phyloP scores from a whole-genome alignment of 2,797 vertebrate species.

The Parambassis ranga region DNA sequence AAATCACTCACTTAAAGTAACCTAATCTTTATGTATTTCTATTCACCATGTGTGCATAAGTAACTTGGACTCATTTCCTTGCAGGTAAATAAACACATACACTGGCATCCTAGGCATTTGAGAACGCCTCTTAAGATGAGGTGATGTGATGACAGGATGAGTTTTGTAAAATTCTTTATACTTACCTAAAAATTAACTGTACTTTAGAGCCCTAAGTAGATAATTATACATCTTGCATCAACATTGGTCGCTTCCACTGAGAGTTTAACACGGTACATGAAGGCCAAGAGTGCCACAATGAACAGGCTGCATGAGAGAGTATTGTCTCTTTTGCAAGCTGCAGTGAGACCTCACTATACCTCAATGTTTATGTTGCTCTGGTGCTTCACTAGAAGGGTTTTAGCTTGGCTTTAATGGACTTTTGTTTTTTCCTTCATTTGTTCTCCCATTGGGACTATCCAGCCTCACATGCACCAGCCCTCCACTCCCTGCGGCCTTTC shows the following conservation, averaged over 20 bases:
- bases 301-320: too few relatives aligned
- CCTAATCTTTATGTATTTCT: too few relatives aligned
- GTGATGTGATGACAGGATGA: background rate
- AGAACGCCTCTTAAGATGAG: background rate
- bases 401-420: slow-evolving; percentile 17
- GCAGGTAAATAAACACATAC: background rate
- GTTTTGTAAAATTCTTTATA: background rate
- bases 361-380: background rate
- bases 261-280: too few relatives aligned
- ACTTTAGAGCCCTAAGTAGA: too few relatives aligned
- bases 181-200: too few relatives aligned
- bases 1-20: too few relatives aligned
- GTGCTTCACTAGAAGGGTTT: slow-evolving; percentile 11
- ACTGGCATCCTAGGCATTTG: background rate
- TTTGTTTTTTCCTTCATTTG: slow-evolving; percentile 70
- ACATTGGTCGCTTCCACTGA: too few relatives aligned
- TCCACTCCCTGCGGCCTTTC: slow-evolving; percentile 43
- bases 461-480: slow-evolving; percentile 19
- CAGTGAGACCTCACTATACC: too few relatives aligned
- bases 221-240: too few relatives aligned
- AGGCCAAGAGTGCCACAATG: too few relatives aligned
- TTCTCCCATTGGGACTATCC: slow-evolving; percentile 47
- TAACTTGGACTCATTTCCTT: background rate
- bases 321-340: too few relatives aligned
- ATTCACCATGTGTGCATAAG: too few relatives aligned